phyloP scores from a whole-genome alignment of 2,888 invertebrate species.

The Hirtodrosophila duncani region DNA sequence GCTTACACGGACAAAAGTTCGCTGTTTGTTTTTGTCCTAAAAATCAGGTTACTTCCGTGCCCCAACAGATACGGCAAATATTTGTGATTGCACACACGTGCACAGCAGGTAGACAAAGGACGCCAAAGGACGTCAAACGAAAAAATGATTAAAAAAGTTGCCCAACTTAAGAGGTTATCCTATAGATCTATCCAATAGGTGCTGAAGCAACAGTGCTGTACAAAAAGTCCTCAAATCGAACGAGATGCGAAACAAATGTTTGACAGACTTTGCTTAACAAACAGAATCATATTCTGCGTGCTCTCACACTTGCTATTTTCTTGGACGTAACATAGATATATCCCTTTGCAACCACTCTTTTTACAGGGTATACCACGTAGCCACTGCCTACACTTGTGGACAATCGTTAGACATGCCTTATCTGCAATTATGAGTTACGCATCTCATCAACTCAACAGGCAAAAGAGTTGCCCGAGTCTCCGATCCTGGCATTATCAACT shows the following conservation, averaged over 20 bases:
- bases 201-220: no score
- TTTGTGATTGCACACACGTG: slow-evolving; percentile 55
- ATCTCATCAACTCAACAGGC: slow-evolving; percentile 34
- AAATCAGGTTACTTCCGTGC: slow-evolving; percentile 68
- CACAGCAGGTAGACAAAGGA: slow-evolving; percentile 63
- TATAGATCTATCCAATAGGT: no score
- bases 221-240: no score
- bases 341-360: no score
- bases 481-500: slow-evolving; percentile 28
- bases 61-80: slow-evolving; percentile 50
- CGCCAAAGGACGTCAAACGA: background rate
- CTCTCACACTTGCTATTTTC: no score
- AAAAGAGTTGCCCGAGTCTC: slow-evolving; percentile 44
- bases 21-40: slow-evolving; percentile 47
- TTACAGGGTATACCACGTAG: background rate
- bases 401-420: slow-evolving; percentile 40
- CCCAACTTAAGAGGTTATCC: background rate
- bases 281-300: no score
- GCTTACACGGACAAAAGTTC: slow-evolving; percentile 13
- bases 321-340: no score
- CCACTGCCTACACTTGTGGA: slow-evolving; percentile 3
- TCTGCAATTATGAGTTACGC: slow-evolving; percentile 14
- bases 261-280: no score
- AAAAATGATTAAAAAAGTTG: background rate
- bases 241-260: no score